Percentiles rank a stretch among this genome's conserved stretches.
Conservation (phyloP, 2,888 invertebrate species). For the Patella ulyssiponensis region DNA sequence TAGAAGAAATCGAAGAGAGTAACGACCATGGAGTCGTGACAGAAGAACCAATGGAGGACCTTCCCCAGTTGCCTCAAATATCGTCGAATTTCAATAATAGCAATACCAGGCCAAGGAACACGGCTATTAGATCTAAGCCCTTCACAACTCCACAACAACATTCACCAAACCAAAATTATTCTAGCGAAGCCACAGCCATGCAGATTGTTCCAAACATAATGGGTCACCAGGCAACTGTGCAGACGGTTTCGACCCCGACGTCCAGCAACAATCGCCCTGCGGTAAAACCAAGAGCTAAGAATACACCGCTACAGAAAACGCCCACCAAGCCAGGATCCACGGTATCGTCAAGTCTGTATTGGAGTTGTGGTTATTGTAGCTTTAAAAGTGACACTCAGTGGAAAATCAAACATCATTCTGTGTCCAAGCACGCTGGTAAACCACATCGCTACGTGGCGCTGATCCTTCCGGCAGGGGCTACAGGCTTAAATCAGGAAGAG, state of each 20-base stretch:
- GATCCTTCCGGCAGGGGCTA: slow-evolving; percentile 15
- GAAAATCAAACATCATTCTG: slow-evolving; percentile 57
- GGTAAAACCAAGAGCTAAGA: neutral
- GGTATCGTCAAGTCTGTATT: slow-evolving; percentile 53
- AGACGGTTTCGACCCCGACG: slow-evolving; percentile 18
- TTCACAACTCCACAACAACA: neutral
- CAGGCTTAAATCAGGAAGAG: neutral
- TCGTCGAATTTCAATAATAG: slow-evolving; percentile 4
- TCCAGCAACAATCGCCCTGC: slow-evolving; percentile 11
- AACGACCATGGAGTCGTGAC: slow-evolving; percentile 15
- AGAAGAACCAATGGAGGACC: slow-evolving; percentile 11
- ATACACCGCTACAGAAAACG: slow-evolving; percentile 18
- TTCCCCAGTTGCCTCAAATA: slow-evolving; percentile 2
- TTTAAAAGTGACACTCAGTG: slow-evolving; percentile 56
- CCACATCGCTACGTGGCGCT: slow-evolving; percentile 59
- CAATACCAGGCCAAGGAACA: neutral
- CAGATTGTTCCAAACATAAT: slow-evolving; percentile 42
- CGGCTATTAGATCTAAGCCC: neutral
- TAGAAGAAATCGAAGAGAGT: slow-evolving; percentile 40
- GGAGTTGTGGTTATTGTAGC: slow-evolving; percentile 62
- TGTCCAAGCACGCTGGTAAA: slow-evolving; percentile 50
- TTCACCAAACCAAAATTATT: slow-evolving; percentile 16
- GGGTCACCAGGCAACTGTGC: slow-evolving; percentile 35
- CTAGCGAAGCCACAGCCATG: slow-evolving; percentile 29
- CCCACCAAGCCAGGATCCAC: slow-evolving; percentile 22